Evolutionary conservation across 2,113 vertebrate genomes (phyloP).

Genomic region (Notarius quadriscutis): DNA sequence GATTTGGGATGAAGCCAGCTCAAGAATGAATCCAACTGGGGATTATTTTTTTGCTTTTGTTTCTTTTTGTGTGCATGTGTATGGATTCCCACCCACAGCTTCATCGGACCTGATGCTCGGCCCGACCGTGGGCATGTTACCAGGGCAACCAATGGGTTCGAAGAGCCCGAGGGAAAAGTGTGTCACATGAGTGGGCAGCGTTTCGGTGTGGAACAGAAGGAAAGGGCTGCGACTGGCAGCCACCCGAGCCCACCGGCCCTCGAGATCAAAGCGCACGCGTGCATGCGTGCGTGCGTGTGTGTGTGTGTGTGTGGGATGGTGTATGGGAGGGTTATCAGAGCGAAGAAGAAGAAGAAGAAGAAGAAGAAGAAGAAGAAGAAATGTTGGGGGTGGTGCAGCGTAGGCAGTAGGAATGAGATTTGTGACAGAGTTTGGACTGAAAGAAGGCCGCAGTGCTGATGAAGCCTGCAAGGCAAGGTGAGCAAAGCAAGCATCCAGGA

Average conservation of each 20-base stretch:
- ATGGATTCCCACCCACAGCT: constrained; percentile 28
- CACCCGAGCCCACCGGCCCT: constrained; percentile 43
- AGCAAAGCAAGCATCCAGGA: constrained; percentile 17
- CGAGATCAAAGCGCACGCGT: constrained; percentile 47
- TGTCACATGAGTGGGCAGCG: constrained; percentile 55
- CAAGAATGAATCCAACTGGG: constrained; percentile 13
- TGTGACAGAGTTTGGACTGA: constrained; percentile 14
- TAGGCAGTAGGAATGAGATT: constrained; percentile 3
- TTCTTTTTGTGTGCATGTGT: not conserved
- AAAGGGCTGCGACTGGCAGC: constrained; percentile 48
- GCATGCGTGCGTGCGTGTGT: constrained; percentile 7
- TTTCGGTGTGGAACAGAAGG: constrained; percentile 52
- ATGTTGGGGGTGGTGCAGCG: not conserved
- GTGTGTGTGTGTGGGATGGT: constrained; percentile 8
- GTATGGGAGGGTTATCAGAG: constrained; percentile 20
- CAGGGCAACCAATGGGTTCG: constrained; percentile 47
- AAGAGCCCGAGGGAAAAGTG: constrained; percentile 42
- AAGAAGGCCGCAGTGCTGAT: constrained; percentile 8
- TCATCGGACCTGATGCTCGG: constrained; percentile 38
- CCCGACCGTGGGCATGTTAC: constrained; percentile 45
- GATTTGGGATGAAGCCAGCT: constrained; percentile 32
- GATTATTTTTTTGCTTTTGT: constrained; percentile 34
- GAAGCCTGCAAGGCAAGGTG: constrained; percentile 1
- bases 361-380: not conserved
- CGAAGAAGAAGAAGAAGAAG: not conserved